Conservation (phyloP, 2,113 vertebrate species). For the Mugil cephalus region DNA sequence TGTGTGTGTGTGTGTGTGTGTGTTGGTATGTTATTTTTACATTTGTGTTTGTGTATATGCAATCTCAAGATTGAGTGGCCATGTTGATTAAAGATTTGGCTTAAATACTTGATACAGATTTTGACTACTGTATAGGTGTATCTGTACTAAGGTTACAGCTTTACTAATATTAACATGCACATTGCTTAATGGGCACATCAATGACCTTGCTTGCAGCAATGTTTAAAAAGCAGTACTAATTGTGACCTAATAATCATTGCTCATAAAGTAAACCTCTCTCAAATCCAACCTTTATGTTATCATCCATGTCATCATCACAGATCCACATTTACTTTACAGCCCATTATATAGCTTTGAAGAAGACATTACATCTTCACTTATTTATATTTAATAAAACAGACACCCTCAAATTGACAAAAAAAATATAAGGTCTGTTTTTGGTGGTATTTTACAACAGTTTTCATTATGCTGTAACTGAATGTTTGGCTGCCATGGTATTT, state of each 20-base stretch:
- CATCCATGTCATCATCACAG: slow-evolving; percentile 57
- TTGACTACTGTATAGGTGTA: slow-evolving; percentile 6
- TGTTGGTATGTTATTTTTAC: slow-evolving; percentile 32
- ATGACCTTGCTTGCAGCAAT: slow-evolving; percentile 35
- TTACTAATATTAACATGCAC: slow-evolving; percentile 59
- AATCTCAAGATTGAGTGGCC: slow-evolving; percentile 95
- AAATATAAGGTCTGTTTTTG: background rate
- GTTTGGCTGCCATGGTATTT: slow-evolving; percentile 81
- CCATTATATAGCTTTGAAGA: slow-evolving; percentile 44
- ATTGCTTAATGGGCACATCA: slow-evolving; percentile 21
- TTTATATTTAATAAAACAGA: slow-evolving; percentile 15
- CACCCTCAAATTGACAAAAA: slow-evolving; percentile 18
- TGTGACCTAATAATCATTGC: slow-evolving; percentile 38
- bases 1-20: slow-evolving; percentile 23
- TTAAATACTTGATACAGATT: slow-evolving; percentile 28
- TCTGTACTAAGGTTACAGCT: slow-evolving; percentile 51
- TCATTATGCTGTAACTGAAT: slow-evolving; percentile 34
- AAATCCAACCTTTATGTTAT: slow-evolving; percentile 43
- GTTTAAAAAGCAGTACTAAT: slow-evolving; percentile 18
- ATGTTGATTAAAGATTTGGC: slow-evolving; percentile 34
- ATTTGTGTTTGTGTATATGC: slow-evolving; percentile 75
- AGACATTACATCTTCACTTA: slow-evolving; percentile 17
- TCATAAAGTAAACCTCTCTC: background rate
- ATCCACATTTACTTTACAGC: slow-evolving; percentile 43
- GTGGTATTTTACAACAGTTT: background rate